phyloP scores from a whole-genome alignment of 2,797 vertebrate genomes.

The Melopsittacus undulatus region DNA sequence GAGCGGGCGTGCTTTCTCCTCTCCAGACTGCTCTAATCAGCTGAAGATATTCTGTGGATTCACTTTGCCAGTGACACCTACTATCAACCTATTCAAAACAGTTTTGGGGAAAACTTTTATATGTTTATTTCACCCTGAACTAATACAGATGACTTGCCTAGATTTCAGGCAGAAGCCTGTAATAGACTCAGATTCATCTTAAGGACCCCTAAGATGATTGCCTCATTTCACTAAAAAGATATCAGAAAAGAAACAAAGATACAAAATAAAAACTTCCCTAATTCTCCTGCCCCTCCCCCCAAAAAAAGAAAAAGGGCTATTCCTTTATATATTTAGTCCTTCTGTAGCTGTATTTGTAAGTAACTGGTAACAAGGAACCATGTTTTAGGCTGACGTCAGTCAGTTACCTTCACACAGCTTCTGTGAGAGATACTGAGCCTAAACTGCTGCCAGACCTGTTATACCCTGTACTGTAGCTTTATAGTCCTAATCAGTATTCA shows the following conservation, averaged over 20 bases:
- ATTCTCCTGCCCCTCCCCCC: accelerated
- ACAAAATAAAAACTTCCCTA: not conserved
- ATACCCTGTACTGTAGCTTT: not conserved
- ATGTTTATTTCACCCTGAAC: not conserved
- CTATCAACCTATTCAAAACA: not conserved
- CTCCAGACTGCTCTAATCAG: not conserved
- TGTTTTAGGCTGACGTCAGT: not conserved
- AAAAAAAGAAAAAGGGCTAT: not conserved
- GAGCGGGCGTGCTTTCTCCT: not conserved
- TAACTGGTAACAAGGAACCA: not conserved
- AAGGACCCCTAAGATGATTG: not conserved
- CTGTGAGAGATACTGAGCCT: not conserved
- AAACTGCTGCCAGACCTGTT: not conserved
- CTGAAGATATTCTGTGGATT: not conserved
- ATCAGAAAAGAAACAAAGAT: not conserved
- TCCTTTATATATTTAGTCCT: not conserved
- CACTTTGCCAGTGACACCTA: not conserved
- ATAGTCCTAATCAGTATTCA: not conserved
- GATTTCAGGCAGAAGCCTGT: not conserved
- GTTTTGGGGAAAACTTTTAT: not conserved
- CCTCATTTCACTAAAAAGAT: not conserved
- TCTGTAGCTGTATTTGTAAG: not conserved
- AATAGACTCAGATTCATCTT: not conserved
- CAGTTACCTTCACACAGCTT: not conserved
- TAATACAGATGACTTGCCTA: not conserved